Base-by-base conservation (phyloP, 2,113 vertebrate species). In the Ia io region DNA sequence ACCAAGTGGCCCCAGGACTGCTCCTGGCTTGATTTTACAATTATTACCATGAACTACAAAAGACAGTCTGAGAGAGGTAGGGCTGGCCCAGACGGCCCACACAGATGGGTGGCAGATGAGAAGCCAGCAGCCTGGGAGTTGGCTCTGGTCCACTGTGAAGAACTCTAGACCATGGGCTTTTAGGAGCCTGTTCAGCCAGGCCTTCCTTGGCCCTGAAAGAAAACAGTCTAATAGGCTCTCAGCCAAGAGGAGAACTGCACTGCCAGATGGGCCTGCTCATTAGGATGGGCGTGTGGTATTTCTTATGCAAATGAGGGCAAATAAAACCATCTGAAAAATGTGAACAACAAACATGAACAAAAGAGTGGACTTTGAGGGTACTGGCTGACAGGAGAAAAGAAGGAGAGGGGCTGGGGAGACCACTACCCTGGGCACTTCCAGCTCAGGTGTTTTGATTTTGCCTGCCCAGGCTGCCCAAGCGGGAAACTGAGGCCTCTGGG, bases 161-260 rank as follows among this genome's bases (percentile, higher is more conserved):
- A 85, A 17, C 92, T 47, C 59, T 22, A 88, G n/a, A 63, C 80
- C 88, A 90, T 8, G 87, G 65, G 0, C 17, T 84, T 47, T 69
- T 13, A 9, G 63, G 93, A 96, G 83, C 93, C 95, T 90, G 40
- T 88, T 95, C 76, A 12, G 84, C 18, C 88, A 88, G 69, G 82
- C 84, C 44, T 73, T 89, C 90, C 96, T 96, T 13, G 30, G 47
- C 88, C 85, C 70, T 92, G 95, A 90, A 93, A 95, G 96, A 92
- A 79, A 98, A 93, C 40, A 88, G 70, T 74, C 89, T 97, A 95
- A 97, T 98, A 37, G 95, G 96, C 84, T 96, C 94, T 96, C 88
- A 95, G 91, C 96, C 59, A 40, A 96, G 95, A 83, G 92, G 90
- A 96, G 76, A 53, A 0, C 42, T 77, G 67, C 1, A 0, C 70